Percentiles rank a stretch among this genome's conserved stretches.
These are phyloP conservation scores for Psix sp. DNA, from an alignment of 1,140 invertebrate species.

Conservation along the genomic window DNA sequence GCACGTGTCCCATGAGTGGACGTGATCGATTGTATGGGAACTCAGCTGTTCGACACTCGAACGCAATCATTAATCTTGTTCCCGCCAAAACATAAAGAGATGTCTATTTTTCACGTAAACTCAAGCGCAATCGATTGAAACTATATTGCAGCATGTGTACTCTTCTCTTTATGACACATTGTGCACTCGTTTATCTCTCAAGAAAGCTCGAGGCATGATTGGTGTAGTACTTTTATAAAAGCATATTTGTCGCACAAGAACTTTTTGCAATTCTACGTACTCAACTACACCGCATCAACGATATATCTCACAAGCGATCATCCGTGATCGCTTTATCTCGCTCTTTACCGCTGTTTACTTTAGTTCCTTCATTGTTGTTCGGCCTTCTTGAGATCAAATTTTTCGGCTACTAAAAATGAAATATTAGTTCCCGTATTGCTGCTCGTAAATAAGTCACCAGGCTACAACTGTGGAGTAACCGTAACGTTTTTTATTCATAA, in stretches of 20 bases:
- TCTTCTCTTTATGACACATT: conserved; percentile 62
- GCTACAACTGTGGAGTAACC: too few relatives aligned
- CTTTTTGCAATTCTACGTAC: conserved; percentile 59
- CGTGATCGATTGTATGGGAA: conserved; percentile 48
- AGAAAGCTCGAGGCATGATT: conserved; percentile 71
- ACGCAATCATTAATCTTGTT: conserved; percentile 48
- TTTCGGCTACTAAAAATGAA: too few relatives aligned
- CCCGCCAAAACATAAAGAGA: conserved; percentile 48
- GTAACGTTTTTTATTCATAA: too few relatives aligned
- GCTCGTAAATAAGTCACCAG: too few relatives aligned
- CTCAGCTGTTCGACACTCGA: conserved; percentile 44
- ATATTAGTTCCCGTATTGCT: too few relatives aligned
- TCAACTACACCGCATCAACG: conserved; percentile 55
- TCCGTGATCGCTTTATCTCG: conserved; percentile 25
- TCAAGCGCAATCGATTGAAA: conserved; percentile 54
- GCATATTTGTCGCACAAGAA: conserved; percentile 67
- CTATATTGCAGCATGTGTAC: conserved; percentile 63
- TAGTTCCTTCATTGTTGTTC: too few relatives aligned
- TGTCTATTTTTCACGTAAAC: conserved; percentile 60
- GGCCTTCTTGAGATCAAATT: too few relatives aligned
- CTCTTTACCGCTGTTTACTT: too few relatives aligned
- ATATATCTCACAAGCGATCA: conserved; percentile 37
- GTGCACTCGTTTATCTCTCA: conserved; percentile 68
- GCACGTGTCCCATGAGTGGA: conserved; percentile 44
- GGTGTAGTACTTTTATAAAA: conserved; percentile 66